Evolutionary conservation across 2,113 vertebrate species (phyloP).

Genomic region (Elephantulus edwardii): DNA sequence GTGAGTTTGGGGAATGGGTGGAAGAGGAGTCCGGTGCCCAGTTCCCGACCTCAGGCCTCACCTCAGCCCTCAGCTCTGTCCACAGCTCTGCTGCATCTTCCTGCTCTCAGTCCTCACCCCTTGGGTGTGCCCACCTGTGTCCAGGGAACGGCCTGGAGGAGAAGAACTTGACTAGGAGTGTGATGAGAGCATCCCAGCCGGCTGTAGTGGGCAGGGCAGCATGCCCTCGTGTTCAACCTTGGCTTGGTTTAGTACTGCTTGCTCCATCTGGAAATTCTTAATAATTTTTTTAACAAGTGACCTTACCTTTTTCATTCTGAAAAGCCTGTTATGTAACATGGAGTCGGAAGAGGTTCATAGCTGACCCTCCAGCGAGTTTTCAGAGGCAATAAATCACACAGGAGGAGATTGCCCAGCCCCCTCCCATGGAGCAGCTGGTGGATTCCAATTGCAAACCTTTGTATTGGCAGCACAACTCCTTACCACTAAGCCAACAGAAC

Average conservation of each 20-base stretch:
- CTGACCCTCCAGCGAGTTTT: too few species aligned
- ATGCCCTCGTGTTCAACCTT: neutral
- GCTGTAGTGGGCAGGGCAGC: fast-evolving
- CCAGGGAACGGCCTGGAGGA: neutral
- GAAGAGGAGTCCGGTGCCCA: neutral
- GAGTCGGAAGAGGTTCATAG: too few species aligned
- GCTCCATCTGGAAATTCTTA: neutral
- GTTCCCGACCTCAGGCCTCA: neutral
- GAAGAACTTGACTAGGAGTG: neutral
- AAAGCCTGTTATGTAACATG: too few species aligned
- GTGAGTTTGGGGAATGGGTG: constrained; percentile 73
- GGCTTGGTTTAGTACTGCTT: neutral
- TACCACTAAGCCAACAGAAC: too few species aligned
- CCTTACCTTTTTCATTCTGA: neutral
- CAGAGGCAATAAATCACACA: too few species aligned
- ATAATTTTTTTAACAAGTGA: neutral
- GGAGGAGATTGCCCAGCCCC: too few species aligned
- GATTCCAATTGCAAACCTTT: too few species aligned
- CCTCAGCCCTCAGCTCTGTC: neutral
- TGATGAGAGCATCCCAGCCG: neutral
- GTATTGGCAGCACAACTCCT: too few species aligned
- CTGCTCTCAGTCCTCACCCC: neutral
- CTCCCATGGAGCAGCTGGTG: too few species aligned
- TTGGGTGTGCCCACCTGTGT: neutral
- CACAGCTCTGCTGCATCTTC: neutral